Evolutionary conservation across 2,797 vertebrate species (phyloP), one percentile per base, ranked within the genome.

Genomic region (Halcyon badia): DNA sequence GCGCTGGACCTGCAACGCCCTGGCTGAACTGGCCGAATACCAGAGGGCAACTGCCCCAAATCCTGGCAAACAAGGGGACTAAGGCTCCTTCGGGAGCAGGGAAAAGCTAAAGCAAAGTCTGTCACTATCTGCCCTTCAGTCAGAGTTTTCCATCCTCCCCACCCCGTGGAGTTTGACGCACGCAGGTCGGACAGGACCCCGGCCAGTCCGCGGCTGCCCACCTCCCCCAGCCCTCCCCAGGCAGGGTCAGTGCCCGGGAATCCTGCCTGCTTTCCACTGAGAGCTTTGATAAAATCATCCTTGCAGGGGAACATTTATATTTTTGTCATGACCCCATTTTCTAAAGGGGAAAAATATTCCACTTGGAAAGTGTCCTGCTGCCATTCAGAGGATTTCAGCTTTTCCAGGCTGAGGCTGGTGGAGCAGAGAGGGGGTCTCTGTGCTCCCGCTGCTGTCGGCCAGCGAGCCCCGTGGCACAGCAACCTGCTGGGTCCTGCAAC

Each of bases 91-190:
- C 44, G 8, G 71, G 33, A 76, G 68, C 0, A 6, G 24, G 4
- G 19, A 21, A 25, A 16, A 72, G 78, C 61, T 48, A n/a, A 42
- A 44, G 26, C 49, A 48, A 28, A 57, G 4, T 18, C 48, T 49
- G 35, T 22, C 66, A 3, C 19, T 3, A 6, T 30, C 15, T 26
- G 8, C 64, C 64, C 46, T n/a, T 5, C 24, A 37, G 30, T 2
- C 56, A 48, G 22, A 9, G 11, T 64, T 30, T 49, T 70, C 28
- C 20, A 25, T 83, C 60, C 7, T 0, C 1, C 4, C 30, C 14
- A 5, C 2, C 33, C 42, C 14, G 2, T 0, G 0, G 35, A 15
- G 19, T 8, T 71, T 11, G 58, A 31, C 0, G 0, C 15, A 72
- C 30, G 39, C 0, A 1, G 41, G 56, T 3, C 0, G 0, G 46